phyloP scores from a whole-genome alignment of 2,888 invertebrate species.

The Phortica magna region DNA sequence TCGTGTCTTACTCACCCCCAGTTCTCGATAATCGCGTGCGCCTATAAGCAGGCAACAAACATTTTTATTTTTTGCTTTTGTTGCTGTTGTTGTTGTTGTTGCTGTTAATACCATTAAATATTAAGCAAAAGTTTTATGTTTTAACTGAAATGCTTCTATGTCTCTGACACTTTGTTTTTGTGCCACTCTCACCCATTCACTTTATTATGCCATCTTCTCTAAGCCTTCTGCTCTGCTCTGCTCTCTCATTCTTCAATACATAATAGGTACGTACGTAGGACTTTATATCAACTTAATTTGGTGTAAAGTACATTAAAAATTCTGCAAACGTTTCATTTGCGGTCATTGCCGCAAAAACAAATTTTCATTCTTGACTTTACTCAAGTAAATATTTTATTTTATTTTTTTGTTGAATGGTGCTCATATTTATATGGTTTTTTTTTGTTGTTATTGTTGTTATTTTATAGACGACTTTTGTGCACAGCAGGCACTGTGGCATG shows the following conservation, averaged over 20 bases:
- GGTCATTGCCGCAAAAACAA: background rate
- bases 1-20: background rate
- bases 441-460: too few relatives aligned
- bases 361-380: background rate
- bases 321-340: background rate
- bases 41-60: constrained; percentile 11
- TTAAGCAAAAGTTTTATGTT: background rate
- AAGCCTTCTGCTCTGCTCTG: too few relatives aligned
- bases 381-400: background rate
- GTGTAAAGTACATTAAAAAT: background rate
- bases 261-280: too few relatives aligned
- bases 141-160: too few relatives aligned
- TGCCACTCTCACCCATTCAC: background rate
- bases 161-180: background rate
- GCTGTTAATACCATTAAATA: constrained; percentile 2
- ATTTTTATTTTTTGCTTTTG: background rate
- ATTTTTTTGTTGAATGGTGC: background rate
- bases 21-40: constrained; percentile 13
- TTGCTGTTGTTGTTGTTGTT: too few relatives aligned
- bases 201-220: background rate
- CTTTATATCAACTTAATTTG: background rate
- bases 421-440: background rate
- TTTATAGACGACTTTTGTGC: too few relatives aligned
- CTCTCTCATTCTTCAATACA: background rate
- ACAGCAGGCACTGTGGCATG: too few relatives aligned